A percentile compares a stretch with the other conserved stretches of the same genome.
Evolutionary conservation across 2,113 vertebrate genomes (phyloP).

Genomic region (Phoenicopterus ruber): DNA sequence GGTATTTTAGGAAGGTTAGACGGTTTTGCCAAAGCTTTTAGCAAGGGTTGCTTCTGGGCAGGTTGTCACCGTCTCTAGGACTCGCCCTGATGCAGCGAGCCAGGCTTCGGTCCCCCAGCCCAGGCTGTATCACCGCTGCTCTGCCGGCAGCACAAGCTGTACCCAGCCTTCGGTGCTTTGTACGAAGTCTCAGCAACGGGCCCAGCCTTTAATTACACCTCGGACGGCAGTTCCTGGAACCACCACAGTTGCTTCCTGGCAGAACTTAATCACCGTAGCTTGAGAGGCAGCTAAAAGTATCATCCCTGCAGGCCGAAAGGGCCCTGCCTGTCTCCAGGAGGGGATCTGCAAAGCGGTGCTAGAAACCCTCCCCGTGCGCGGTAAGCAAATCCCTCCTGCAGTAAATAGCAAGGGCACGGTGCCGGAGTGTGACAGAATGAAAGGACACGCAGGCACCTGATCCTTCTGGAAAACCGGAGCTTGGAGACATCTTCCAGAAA

Average conservation of each 20-base stretch:
- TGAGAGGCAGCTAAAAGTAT: neutral
- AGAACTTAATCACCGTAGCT: neutral
- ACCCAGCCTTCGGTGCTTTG: neutral
- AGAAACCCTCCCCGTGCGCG: neutral
- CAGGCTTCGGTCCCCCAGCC: neutral
- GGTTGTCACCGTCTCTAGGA: neutral
- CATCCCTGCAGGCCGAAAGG: neutral
- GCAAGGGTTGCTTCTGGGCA: neutral
- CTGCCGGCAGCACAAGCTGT: neutral
- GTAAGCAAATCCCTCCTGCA: constrained; percentile 31
- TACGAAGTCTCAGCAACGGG: neutral
- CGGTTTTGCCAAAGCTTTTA: neutral
- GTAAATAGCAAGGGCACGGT: constrained; percentile 24
- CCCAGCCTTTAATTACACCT: neutral
- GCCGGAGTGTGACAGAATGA: constrained; percentile 12
- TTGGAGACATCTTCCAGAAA: constrained; percentile 25
- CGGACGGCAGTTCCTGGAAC: constrained; percentile 31
- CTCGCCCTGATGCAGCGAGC: neutral
- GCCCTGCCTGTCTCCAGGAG: neutral
- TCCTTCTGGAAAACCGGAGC: constrained; percentile 2
- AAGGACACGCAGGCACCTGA: constrained; percentile 21
- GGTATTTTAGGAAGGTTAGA: neutral
- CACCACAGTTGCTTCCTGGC: neutral
- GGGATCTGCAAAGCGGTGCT: neutral
- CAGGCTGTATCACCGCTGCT: neutral